Conservation (phyloP, 2,113 vertebrate genomes). For the Polypterus senegalus region DNA sequence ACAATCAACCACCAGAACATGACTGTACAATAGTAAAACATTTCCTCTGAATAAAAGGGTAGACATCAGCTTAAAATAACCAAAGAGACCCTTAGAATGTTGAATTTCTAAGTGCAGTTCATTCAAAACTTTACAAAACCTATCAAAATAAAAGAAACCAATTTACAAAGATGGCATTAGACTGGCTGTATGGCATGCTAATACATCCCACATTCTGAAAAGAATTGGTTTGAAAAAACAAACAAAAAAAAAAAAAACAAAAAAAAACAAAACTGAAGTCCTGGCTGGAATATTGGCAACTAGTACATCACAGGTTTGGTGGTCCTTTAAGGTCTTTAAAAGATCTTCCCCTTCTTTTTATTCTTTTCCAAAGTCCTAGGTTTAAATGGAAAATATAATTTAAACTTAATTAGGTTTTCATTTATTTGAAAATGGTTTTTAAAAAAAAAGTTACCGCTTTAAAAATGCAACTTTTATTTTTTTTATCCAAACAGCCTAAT, state of each 20-base stretch:
- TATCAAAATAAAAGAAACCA: constrained; percentile 38
- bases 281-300: constrained; percentile 82
- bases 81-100: constrained; percentile 54
- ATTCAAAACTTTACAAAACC: constrained; percentile 59
- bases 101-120: constrained; percentile 66
- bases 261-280: constrained; percentile 67
- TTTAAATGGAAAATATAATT: constrained; percentile 16
- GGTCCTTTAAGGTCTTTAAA: constrained; percentile 63
- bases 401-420: constrained; percentile 3
- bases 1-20: constrained; percentile 69
- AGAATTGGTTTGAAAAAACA: constrained; percentile 59
- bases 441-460: too few relatives aligned
- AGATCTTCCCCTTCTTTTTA: constrained; percentile 99
- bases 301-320: constrained; percentile 51
- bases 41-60: constrained; percentile 55
- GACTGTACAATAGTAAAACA: constrained; percentile 73
- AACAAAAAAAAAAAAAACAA: constrained; percentile 54
- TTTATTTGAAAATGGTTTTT: too few relatives aligned
- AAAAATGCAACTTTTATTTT: too few relatives aligned
- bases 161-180: constrained; percentile 39
- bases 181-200: constrained; percentile 52
- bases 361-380: constrained; percentile 96
- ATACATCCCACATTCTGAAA: constrained; percentile 64
- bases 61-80: constrained; percentile 41
- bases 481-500: neutral